A percentile compares a stretch with the other conserved stretches of the same genome.
Evolutionary conservation across 2,113 vertebrate species (phyloP).

Genomic region (Galeopterus variegatus): DNA sequence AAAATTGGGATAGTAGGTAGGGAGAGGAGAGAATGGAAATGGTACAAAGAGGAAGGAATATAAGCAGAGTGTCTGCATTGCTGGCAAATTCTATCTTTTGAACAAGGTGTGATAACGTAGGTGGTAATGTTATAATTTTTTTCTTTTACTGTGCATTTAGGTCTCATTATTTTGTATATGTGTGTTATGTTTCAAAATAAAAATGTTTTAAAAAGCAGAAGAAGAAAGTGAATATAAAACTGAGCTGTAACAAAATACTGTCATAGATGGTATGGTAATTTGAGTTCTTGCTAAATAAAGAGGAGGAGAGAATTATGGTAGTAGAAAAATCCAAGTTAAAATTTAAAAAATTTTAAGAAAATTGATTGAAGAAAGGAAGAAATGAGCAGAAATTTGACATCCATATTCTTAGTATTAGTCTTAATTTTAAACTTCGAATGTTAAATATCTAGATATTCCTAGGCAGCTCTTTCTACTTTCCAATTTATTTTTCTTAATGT

Average conservation of each 20-base stretch:
- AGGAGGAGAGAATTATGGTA: background rate
- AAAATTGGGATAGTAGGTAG: no score
- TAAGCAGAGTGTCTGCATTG: no score
- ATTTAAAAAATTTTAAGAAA: background rate
- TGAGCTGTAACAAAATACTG: background rate
- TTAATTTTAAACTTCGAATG: background rate
- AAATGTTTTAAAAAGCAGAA: no score
- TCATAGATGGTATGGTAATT: background rate
- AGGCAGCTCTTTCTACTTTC: background rate
- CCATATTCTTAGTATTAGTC: no score
- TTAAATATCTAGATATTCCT: background rate
- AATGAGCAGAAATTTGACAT: background rate
- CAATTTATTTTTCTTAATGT: background rate
- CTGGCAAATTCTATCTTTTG: no score
- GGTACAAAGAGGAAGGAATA: no score
- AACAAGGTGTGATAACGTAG: no score
- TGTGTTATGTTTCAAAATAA: no score
- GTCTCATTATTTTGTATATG: no score
- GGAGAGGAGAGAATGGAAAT: no score
- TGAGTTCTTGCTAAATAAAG: background rate
- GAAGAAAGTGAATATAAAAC: background rate
- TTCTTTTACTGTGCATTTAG: no score
- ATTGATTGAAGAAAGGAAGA: background rate
- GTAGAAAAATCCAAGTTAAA: background rate
- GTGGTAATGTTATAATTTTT: no score